phyloP scores from a whole-genome alignment of 2,797 vertebrate genomes.

The Bufotes viridis region DNA sequence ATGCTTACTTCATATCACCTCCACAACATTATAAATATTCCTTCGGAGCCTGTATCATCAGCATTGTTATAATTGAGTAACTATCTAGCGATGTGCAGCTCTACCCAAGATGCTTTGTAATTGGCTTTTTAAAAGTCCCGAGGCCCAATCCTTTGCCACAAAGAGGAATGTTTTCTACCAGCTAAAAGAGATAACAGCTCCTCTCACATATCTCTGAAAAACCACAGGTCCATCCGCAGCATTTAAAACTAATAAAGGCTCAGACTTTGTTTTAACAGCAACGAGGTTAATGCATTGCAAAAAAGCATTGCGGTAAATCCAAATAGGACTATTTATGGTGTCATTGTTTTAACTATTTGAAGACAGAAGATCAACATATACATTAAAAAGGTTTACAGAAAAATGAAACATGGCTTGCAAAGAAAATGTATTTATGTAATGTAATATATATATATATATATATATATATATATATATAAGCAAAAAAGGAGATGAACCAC shows the following conservation, averaged over 20 bases:
- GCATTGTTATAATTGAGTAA: slow-evolving; percentile 64
- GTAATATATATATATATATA: too few relatives aligned
- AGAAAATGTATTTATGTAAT: background rate
- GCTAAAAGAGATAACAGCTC: slow-evolving; percentile 62
- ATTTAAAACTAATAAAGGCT: slow-evolving; percentile 63
- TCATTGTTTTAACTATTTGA: slow-evolving; percentile 39
- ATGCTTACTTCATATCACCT: slow-evolving; percentile 56
- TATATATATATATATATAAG: too few relatives aligned
- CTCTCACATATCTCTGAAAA: slow-evolving; percentile 61
- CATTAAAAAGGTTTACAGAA: background rate
- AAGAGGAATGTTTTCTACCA: slow-evolving; percentile 62
- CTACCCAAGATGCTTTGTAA: slow-evolving; percentile 63
- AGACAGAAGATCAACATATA: background rate
- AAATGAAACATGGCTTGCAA: background rate
- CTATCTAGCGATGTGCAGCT: slow-evolving; percentile 61
- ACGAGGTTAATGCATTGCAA: slow-evolving; percentile 59
- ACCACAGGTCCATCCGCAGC: slow-evolving; percentile 62
- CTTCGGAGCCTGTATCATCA: slow-evolving; percentile 61
- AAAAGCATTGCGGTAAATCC: slow-evolving; percentile 57
- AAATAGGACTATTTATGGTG: slow-evolving; percentile 48
- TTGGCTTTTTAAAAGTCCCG: slow-evolving; percentile 63
- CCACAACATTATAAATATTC: slow-evolving; percentile 58
- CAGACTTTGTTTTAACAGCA: slow-evolving; percentile 61
- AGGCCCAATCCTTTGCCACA: slow-evolving; percentile 62
- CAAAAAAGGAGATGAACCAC: too few relatives aligned